Evolutionary conservation across 2,888 invertebrate genomes (phyloP).

Genomic region (Hartigia nigra): DNA sequence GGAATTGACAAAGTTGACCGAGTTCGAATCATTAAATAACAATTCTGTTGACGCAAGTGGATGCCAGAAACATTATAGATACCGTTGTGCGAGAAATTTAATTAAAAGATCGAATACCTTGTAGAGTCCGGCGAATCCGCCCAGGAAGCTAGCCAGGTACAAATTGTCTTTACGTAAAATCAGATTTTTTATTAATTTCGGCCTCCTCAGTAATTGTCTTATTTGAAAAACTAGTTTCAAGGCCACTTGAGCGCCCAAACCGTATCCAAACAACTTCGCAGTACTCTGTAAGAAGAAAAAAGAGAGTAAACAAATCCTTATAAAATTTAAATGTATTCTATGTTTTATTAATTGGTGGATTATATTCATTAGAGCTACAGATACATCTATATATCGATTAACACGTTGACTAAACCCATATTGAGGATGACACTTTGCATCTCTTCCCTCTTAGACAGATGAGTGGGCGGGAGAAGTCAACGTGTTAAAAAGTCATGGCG

Average conservation of each 20-base stretch:
- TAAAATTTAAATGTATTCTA: constrained; percentile 5
- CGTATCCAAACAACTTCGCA: constrained; percentile 71
- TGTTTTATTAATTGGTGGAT: neutral
- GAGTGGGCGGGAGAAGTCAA: neutral
- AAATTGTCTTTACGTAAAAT: constrained; percentile 70
- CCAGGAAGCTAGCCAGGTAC: constrained; percentile 76
- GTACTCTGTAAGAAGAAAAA: constrained; percentile 66
- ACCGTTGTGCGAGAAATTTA: neutral
- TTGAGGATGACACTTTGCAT: neutral
- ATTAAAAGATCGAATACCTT: constrained; percentile 68
- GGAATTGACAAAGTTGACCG: neutral
- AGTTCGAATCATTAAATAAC: neutral
- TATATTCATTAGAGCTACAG: neutral
- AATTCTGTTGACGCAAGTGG: neutral
- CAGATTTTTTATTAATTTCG: constrained; percentile 67
- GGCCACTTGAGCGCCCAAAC: constrained; percentile 73
- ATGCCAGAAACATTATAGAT: neutral
- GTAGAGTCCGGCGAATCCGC: constrained; percentile 76
- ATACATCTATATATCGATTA: neutral
- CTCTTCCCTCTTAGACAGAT: neutral
- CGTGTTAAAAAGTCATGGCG: neutral
- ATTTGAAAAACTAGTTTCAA: constrained; percentile 72
- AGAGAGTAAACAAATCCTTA: constrained; percentile 2
- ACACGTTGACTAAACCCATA: neutral
- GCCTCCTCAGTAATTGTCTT: constrained; percentile 68